Percentiles rank a stretch among this genome's conserved stretches.
phyloP scores from a whole-genome alignment of 1,140 invertebrate genomes.

The Drosophila littoralis region DNA sequence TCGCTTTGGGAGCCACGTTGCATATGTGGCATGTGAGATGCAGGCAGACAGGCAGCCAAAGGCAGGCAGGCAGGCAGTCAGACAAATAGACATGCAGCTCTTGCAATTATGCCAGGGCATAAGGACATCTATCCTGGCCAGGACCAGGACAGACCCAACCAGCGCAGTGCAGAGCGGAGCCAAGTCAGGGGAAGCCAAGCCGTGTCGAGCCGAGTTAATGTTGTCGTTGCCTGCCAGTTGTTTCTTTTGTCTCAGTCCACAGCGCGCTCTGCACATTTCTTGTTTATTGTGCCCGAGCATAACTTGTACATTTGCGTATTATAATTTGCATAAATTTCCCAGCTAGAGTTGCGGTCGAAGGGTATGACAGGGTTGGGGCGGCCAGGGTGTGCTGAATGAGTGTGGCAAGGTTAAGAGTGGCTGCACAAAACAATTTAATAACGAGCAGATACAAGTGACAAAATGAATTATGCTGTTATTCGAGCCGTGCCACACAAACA shows the following conservation, averaged over 20 bases:
- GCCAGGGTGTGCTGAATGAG: slow-evolving; percentile 3
- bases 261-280: slow-evolving; percentile 59
- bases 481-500: slow-evolving; percentile 34
- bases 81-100: slow-evolving; percentile 41
- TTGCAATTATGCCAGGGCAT: slow-evolving; percentile 61
- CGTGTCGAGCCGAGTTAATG: slow-evolving; percentile 57
- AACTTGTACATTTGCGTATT: slow-evolving; percentile 79
- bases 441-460: slow-evolving; percentile 78
- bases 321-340: slow-evolving; percentile 80
- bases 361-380: slow-evolving; percentile 7
- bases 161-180: slow-evolving; percentile 3
- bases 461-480: slow-evolving; percentile 81
- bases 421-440: slow-evolving; percentile 76
- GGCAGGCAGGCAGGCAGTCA: slow-evolving; percentile 8
- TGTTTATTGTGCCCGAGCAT: slow-evolving; percentile 71
- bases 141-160: neutral
- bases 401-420: slow-evolving; percentile 54
- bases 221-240: slow-evolving; percentile 24
- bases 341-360: slow-evolving; percentile 1
- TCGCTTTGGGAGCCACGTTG: slow-evolving; percentile 10
- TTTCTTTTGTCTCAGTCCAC: slow-evolving; percentile 57
- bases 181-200: slow-evolving; percentile 41
- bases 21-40: slow-evolving; percentile 41
- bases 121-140: slow-evolving; percentile 40
- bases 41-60: neutral